phyloP scores from a whole-genome alignment of 2,113 vertebrate species.

The Cyprinodon variegatus region DNA sequence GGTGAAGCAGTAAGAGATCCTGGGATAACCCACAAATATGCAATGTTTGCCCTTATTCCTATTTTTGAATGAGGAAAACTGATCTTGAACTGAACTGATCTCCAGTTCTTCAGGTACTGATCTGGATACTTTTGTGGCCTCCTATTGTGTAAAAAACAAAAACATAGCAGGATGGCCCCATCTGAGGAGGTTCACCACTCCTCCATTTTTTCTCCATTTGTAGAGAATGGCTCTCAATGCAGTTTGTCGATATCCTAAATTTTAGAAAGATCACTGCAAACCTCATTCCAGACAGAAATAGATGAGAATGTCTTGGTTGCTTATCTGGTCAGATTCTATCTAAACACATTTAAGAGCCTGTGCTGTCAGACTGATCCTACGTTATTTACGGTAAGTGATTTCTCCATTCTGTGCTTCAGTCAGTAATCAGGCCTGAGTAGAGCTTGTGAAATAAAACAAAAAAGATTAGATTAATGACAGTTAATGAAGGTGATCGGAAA shows the following conservation, averaged over 20 bases:
- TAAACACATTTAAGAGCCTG: no score
- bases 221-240: no score
- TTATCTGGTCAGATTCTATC: no score
- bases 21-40: no score
- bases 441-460: neutral
- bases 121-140: neutral
- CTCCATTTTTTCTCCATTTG: neutral
- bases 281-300: no score
- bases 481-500: neutral
- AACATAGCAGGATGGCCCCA: no score
- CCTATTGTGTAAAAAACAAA: neutral
- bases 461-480: neutral
- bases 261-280: no score
- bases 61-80: neutral
- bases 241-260: no score
- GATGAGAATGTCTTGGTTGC: no score
- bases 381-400: neutral
- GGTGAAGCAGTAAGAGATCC: no score
- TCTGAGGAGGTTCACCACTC: neutral
- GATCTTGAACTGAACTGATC: neutral
- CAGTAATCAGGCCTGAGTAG: neutral
- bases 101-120: neutral
- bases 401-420: no score
- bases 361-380: no score
- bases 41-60: neutral